A percentile compares a stretch with the other conserved stretches of the same genome.
Conservation (phyloP, 2,888 invertebrate genomes). For the Imbricaverruca yamaguchii region DNA sequence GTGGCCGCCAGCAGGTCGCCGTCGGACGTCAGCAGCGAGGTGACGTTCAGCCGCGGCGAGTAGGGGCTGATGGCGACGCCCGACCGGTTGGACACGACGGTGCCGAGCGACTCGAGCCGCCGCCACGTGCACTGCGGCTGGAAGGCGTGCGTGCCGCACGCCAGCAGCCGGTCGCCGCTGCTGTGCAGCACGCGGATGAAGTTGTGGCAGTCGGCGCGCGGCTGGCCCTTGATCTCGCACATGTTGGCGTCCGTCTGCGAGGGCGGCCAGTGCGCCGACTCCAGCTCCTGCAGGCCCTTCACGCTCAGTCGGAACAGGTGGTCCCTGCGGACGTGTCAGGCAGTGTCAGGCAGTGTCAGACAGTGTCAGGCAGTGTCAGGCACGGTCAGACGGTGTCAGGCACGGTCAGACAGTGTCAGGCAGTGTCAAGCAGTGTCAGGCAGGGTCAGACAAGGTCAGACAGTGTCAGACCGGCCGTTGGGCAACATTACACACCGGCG, state of each 20-base stretch:
- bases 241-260: slow-evolving; percentile 56
- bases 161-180: slow-evolving; percentile 63
- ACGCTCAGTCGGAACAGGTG: slow-evolving; percentile 71
- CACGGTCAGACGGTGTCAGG: too few relatives aligned
- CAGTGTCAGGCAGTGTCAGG: too few relatives aligned
- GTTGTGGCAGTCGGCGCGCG: slow-evolving; percentile 76
- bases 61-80: slow-evolving; percentile 82
- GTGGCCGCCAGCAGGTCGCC: slow-evolving; percentile 68
- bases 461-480: too few relatives aligned
- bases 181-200: slow-evolving; percentile 54
- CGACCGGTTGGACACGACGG: background rate
- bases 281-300: slow-evolving; percentile 59
- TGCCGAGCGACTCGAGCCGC: slow-evolving; percentile 53
- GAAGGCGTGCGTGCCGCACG: slow-evolving; percentile 87
- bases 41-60: slow-evolving; percentile 75
- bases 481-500: too few relatives aligned
- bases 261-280: slow-evolving; percentile 71
- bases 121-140: slow-evolving; percentile 83
- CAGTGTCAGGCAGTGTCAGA: too few relatives aligned
- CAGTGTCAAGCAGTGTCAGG: too few relatives aligned
- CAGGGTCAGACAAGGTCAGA: too few relatives aligned
- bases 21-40: slow-evolving; percentile 58
- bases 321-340: slow-evolving; percentile 54
- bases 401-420: background rate
- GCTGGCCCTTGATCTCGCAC: slow-evolving; percentile 79